Evolutionary conservation across 1,140 invertebrate genomes (phyloP).

Genomic region (Drosophila insularis): DNA sequence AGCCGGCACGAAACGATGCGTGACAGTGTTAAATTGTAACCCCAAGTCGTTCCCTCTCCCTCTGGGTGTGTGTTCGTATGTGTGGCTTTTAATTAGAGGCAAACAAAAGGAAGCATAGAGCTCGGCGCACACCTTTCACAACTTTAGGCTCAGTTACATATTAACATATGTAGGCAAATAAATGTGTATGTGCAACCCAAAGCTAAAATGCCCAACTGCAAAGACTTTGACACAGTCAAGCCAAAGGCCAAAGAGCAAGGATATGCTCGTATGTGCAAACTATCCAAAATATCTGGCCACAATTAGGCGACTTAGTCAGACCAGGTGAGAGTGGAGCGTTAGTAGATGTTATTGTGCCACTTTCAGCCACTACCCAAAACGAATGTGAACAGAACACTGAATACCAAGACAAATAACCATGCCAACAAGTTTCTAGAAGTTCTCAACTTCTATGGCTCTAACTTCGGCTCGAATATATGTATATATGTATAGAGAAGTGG

Average conservation of each 20-base stretch:
- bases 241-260: constrained; percentile 28
- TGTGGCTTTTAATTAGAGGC: constrained; percentile 73
- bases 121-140: constrained; percentile 28
- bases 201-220: constrained; percentile 44
- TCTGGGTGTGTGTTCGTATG: constrained; percentile 22
- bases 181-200: constrained; percentile 15
- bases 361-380: constrained; percentile 9
- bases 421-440: constrained; percentile 46
- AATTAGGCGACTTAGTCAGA: constrained; percentile 55
- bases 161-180: constrained; percentile 61
- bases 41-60: constrained; percentile 1
- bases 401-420: constrained; percentile 40
- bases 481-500: background rate
- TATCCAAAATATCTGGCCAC: constrained; percentile 47
- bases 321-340: constrained; percentile 27
- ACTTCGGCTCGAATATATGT: background rate
- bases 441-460: constrained; percentile 15
- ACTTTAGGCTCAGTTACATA: constrained; percentile 54
- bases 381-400: constrained; percentile 6
- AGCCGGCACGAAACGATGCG: constrained; percentile 70
- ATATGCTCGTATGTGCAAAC: constrained; percentile 20
- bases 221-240: constrained; percentile 35
- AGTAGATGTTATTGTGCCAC: constrained; percentile 14
- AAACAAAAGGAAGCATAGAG: constrained; percentile 46
- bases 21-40: constrained; percentile 73